Evolutionary conservation across 2,888 invertebrate species (phyloP), one percentile per base, ranked within the genome.

Genomic region (Allygus modestus): DNA sequence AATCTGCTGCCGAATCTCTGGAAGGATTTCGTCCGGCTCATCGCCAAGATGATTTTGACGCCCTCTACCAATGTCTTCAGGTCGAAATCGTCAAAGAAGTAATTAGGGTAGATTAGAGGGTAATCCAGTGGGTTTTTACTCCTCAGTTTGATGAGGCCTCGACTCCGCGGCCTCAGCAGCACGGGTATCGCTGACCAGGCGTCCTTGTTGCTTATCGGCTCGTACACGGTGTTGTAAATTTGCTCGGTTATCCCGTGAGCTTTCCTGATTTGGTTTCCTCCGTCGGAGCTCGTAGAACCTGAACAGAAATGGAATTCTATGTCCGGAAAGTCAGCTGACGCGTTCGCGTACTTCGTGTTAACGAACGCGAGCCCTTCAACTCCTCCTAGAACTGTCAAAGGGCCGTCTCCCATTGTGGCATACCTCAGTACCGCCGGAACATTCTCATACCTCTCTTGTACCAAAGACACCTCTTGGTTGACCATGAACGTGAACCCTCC

Each of bases 71-170:
- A 90, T 0, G 95, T 95, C 86, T 95, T 95, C 86, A 96, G 92
- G 88, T 99, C 99, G 86, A 93, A 92, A 26, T 96, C 94, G 83
- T 97, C 96, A 23, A 93, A 90, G 88, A 99, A 94, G 89, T 99
- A 99, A 89, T 98, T 98, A 0, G 98, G 97, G 88, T 97, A 95
- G 83, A 99, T 97, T 85, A 96, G 92, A 0, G 99, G 99, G 88
- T 96, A 96, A 84, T 97, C 96, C 87, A 95, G 94, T 0, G 98
- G 98, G 90, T 97, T 96, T 17, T 93, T 93, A 87, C 96, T 96
- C 11, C 96, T 93, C 26, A 99, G 90, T 87, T 94, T 95, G 31
- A 99, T 94, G 33, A 92, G 92, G 0, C 99, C 99, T 88, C 92
- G 93, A 89, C 98, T 97, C 87, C 93, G 94, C 0, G 99, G 97